A percentile compares a stretch with the other conserved stretches of the same genome.
These are phyloP conservation scores for Gari tellinella DNA, from an alignment of 2,888 invertebrate species.

Conservation along the genomic window DNA sequence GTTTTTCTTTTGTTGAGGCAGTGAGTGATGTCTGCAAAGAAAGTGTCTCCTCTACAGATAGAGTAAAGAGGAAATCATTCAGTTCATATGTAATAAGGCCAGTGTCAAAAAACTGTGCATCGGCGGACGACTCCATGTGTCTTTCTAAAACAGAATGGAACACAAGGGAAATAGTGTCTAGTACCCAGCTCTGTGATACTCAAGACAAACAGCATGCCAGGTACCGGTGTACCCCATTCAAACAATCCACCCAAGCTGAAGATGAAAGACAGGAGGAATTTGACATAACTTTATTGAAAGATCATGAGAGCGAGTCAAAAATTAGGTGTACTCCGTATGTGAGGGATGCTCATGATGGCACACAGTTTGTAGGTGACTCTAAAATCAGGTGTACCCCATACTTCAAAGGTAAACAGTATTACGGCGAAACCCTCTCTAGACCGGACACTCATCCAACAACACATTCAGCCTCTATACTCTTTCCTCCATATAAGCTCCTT, in stretches of 20 bases:
- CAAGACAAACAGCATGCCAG: neutral
- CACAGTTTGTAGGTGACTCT: slow-evolving; percentile 2
- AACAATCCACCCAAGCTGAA: neutral
- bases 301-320: slow-evolving; percentile 21
- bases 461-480: no score
- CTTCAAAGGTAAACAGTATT: neutral
- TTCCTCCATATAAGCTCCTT: no score
- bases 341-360: no score
- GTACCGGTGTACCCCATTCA: slow-evolving; percentile 13
- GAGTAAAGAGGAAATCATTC: neutral
- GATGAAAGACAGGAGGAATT: neutral
- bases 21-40: neutral
- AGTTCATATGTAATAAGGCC: neutral
- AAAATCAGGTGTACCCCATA: slow-evolving; percentile 18
- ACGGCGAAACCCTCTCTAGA: neutral
- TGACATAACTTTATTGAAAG: slow-evolving; percentile 47
- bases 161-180: neutral
- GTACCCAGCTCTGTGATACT: neutral
- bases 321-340: slow-evolving; percentile 47
- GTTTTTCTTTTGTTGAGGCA: neutral
- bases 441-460: no score
- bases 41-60: no score
- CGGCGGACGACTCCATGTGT: neutral
- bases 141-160: neutral
- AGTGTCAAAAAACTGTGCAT: neutral